These are phyloP conservation scores for Amyelois transitella DNA, from an alignment of 1,140 invertebrate species.

Conservation along the genomic window DNA sequence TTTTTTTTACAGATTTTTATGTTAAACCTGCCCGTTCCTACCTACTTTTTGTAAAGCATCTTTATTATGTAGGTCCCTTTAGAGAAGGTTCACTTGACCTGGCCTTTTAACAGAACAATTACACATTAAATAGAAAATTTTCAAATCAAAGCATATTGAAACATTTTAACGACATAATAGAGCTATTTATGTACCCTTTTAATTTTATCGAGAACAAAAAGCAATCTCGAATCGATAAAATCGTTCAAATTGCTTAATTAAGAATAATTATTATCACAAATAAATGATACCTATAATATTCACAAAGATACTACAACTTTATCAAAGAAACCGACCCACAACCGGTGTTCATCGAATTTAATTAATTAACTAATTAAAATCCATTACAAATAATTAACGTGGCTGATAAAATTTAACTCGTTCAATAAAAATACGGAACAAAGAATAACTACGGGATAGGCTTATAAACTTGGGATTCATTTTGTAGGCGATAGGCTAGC, in stretches of 20 bases:
- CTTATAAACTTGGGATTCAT: too few species aligned
- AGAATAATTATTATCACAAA: not conserved
- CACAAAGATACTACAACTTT: slow-evolving; percentile 38
- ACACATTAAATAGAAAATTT: too few species aligned
- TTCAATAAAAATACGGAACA: slow-evolving; percentile 51
- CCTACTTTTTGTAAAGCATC: too few species aligned
- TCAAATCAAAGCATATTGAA: too few species aligned
- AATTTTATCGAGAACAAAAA: not conserved
- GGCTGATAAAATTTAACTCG: slow-evolving; percentile 58
- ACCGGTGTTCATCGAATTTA: slow-evolving; percentile 48
- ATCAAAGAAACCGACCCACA: slow-evolving; percentile 51
- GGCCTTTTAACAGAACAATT: too few species aligned
- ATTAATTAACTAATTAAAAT: slow-evolving; percentile 71
- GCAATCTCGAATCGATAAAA: not conserved
- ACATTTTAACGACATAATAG: too few species aligned
- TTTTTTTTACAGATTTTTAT: too few species aligned
- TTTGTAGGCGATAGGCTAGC: too few species aligned
- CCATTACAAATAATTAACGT: slow-evolving; percentile 70
- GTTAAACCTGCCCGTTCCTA: too few species aligned
- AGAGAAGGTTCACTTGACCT: too few species aligned
- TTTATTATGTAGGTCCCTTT: too few species aligned
- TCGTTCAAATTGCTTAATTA: not conserved
- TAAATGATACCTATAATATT: slow-evolving; percentile 8
- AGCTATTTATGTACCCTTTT: not conserved
- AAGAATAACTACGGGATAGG: too few species aligned